Conservation (phyloP, 1,140 invertebrate genomes). For the Euglossa dilemma region DNA sequence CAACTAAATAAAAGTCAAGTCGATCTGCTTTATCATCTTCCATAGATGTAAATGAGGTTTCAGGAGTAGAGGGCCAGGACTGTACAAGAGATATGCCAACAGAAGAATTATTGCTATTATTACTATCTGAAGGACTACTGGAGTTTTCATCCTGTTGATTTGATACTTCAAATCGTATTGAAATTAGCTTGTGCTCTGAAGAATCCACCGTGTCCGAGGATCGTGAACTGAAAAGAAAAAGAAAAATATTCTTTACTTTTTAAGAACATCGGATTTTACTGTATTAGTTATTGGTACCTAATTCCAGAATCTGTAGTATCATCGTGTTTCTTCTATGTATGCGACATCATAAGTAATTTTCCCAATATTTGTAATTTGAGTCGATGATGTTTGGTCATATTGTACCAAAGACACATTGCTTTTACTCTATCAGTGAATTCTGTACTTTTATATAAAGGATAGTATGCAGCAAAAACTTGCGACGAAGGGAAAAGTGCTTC, state of each 20-base stretch:
- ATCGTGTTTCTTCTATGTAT: conserved; percentile 73
- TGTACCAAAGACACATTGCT: conserved; percentile 95
- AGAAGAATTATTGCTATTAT: conserved; percentile 80
- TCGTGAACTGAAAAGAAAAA: conserved; percentile 65
- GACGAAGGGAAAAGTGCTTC: conserved; percentile 92
- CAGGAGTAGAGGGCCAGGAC: conserved; percentile 70
- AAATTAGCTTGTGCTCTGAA: conserved; percentile 54
- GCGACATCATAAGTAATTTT: conserved; percentile 86
- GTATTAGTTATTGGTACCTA: conserved; percentile 54
- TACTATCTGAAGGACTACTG: conserved; percentile 77
- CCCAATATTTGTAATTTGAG: conserved; percentile 91
- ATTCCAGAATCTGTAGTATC: conserved; percentile 73
- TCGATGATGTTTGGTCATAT: conserved; percentile 92
- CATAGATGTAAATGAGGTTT: conserved; percentile 63
- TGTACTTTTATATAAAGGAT: conserved; percentile 87
- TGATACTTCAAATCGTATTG: conserved; percentile 72
- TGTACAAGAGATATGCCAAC: conserved; percentile 65
- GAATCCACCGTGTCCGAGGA: conserved; percentile 67
- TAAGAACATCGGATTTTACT: background rate
- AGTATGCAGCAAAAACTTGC: conserved; percentile 88
- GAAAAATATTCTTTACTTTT: background rate
- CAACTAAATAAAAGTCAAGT: conserved; percentile 73
- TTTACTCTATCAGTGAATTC: conserved; percentile 87
- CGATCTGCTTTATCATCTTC: conserved; percentile 70
- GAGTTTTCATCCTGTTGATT: conserved; percentile 67